Evolutionary conservation across 2,888 invertebrate species (phyloP), one percentile per base, ranked within the genome.

Genomic region (Drosophila peninsularis): DNA sequence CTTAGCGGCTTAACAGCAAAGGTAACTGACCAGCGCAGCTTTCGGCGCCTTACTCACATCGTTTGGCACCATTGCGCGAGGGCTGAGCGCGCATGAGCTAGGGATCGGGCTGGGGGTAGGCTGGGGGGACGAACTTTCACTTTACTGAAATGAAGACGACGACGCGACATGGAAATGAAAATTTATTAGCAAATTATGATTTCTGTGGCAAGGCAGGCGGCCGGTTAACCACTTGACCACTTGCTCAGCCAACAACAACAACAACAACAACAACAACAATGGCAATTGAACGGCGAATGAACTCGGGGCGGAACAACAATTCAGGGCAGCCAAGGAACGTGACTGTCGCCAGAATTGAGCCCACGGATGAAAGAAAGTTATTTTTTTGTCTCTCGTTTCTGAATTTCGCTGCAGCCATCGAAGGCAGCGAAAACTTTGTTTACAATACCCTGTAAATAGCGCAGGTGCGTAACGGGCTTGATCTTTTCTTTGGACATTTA

Each of bases 111-210:
- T 30, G 30, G 11, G 24, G 27, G 14, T 9, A 6, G 7, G 41
- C 19, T 11, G n/a, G 3, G 9, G 49, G 50, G 58, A 10, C 24
- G 27, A 78, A 83, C 83, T 83, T 83, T 83, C 83, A 83, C 83
- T 65, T 78, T 50, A 61, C 80, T 77, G 66, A 79, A 77, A 76
- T 71, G 45, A 37, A 47, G 27, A 45, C 52, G 49, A 68, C 80
- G 55, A 56, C 52, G 80, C 75, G 75, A 69, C 86, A 83, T 79
- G 84, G 78, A 84, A 87, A 82, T 84, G 84, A 68, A 83, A 83
- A 83, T 83, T 87, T 84, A 87, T 83, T 83, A 82, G 84, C 82
- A 80, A 83, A 87, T 83, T 83, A 83, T 83, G 83, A 84, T 82
- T 82, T 81, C 87, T 69, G 80, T 60, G 82, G 78, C 78, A 71